Conservation (phyloP, 2,797 vertebrate genomes). For the Aplochiton taeniatus region DNA sequence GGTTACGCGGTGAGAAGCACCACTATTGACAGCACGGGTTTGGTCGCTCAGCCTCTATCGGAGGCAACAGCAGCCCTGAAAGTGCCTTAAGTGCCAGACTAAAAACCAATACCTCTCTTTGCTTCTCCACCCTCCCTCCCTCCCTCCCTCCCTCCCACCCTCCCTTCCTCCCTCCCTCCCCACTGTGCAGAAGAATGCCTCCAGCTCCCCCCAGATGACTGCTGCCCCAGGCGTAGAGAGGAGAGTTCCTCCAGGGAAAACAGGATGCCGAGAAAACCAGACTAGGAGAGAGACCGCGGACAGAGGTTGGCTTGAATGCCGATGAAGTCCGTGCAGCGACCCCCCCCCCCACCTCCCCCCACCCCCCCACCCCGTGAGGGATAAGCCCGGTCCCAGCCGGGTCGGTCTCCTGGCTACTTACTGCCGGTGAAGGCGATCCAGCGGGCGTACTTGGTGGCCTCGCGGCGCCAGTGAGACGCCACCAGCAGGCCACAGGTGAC, state of each 20-base stretch:
- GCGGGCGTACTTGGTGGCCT: constrained; percentile 91
- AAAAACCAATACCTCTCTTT: constrained; percentile 10
- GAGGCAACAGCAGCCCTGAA: constrained; percentile 17
- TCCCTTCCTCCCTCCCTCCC: background rate
- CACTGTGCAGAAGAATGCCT: background rate
- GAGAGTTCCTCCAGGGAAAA: background rate
- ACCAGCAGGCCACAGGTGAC: constrained; percentile 97
- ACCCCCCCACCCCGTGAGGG: too few species aligned
- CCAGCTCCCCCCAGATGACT: constrained; percentile 11
- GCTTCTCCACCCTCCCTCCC: background rate
- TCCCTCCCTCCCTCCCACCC: background rate
- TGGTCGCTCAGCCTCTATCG: constrained; percentile 1
- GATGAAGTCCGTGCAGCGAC: too few species aligned
- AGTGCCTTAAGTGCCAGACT: background rate
- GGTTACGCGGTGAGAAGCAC: background rate
- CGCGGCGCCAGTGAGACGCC: constrained; percentile 97
- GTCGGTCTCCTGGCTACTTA: constrained; percentile 45
- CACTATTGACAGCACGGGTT: background rate
- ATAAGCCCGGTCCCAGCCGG: too few species aligned
- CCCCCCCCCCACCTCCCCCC: too few species aligned
- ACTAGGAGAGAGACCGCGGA: too few species aligned
- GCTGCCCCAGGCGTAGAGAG: constrained; percentile 10
- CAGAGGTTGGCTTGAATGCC: too few species aligned
- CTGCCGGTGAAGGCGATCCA: constrained; percentile 79
- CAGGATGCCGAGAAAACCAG: too few species aligned